Evolutionary conservation across 1,140 invertebrate species (phyloP), one percentile per base, ranked within the genome.

Genomic region (Lucilia cuprina): DNA sequence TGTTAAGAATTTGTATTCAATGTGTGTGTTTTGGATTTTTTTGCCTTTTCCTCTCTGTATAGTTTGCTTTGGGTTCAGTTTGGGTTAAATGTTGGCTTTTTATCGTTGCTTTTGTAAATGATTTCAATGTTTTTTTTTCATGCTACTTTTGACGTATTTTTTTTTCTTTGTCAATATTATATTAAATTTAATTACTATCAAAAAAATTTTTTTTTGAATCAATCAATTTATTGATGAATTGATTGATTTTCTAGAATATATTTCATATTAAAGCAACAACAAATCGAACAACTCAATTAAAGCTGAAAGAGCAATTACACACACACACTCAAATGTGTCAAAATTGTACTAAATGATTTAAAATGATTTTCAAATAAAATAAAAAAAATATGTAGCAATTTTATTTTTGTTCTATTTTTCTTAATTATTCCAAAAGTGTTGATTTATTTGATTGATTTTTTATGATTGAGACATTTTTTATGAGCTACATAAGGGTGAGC

Each of bases 21-120:
- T 60, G 13, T 17, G 14, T 60, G 2, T n/a, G 7, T 60, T 60
- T 17, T 60, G n/a, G 3, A 30, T 30, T 30, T 30, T 30, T 30
- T 30, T 30, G n/a, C n/a, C 25, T 60, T 60, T 60, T 17, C 5
- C 14, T 60, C n/a, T 60, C n/a, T 19, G 25, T 70, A 70, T 5
- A 21, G 21, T 25, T 70, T 70, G n/a, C 21, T 21, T 70, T 10
- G 65, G 65, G 65, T 70, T 70, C 65, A 70, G 7, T 70, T 21
- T 70, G 19, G 65, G 65, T 70, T 70, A 70, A 70, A 70, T 70
- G 65, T n/a, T 70, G 65, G 65, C 19, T 70, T 70, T 70, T 70
- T 21, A 70, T 70, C 17, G 10, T 70, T 70, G 19, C 21, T 70
- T 70, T 25, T n/a, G 25, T 19, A 70, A 70, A 25, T 12, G 12